Percentiles rank a stretch among this genome's conserved stretches.
phyloP scores from a whole-genome alignment of 35 echinoderm and acorn worm genomes.

The Strongylocentrotus purpuratus region DNA sequence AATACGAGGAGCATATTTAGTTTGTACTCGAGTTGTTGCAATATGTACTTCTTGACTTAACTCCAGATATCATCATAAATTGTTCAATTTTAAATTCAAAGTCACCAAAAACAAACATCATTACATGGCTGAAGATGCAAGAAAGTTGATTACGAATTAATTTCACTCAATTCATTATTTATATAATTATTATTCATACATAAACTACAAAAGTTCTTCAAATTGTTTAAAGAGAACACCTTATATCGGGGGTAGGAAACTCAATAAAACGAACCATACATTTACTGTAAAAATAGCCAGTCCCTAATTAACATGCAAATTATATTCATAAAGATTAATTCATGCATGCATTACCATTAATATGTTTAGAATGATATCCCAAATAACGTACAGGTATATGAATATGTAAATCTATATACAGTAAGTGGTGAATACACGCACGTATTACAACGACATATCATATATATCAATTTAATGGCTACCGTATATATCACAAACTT shows the following conservation, averaged over 20 bases:
- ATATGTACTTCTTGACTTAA: no score
- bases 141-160: not conserved
- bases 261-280: not conserved
- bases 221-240: not conserved
- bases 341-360: not conserved
- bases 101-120: no score
- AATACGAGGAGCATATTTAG: no score
- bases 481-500: no score
- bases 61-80: no score
- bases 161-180: not conserved
- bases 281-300: constrained; percentile 4
- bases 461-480: not conserved
- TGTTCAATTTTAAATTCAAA: no score
- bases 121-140: not conserved
- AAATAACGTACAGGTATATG: not conserved
- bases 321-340: not conserved
- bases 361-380: not conserved
- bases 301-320: not conserved
- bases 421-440: not conserved
- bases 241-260: not conserved
- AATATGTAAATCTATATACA: not conserved
- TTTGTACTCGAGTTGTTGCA: no score
- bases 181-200: not conserved
- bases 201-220: not conserved
- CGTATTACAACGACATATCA: not conserved